phyloP scores from a whole-genome alignment of 2,888 invertebrate species.

The Schizaphis graminum region DNA sequence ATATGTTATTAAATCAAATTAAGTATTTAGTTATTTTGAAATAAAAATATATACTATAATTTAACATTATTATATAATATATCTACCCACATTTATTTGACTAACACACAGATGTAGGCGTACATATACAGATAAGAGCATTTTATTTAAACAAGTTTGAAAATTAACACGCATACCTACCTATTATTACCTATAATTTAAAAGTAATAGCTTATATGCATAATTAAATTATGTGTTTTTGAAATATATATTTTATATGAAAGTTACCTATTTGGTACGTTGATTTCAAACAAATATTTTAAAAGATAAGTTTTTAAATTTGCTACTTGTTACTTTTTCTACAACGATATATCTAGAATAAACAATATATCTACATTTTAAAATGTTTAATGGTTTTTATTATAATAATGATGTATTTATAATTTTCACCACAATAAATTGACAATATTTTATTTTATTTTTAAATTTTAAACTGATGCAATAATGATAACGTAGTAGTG shows the following conservation, averaged over 20 bases:
- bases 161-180: not conserved
- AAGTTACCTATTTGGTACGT: not conserved
- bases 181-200: not conserved
- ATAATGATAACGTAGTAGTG: not conserved
- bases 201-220: not conserved
- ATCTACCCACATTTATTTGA: not conserved
- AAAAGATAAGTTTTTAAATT: not conserved
- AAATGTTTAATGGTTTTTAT: not conserved
- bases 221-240: not conserved
- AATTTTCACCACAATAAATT: not conserved
- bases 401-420: not conserved
- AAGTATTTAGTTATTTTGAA: not conserved
- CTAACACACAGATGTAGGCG: not conserved
- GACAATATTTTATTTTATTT: not conserved
- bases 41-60: not conserved
- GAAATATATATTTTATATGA: not conserved
- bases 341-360: not conserved
- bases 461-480: not conserved
- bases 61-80: not conserved
- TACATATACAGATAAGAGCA: not conserved
- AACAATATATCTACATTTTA: not conserved
- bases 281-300: not conserved
- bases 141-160: conserved; percentile 13
- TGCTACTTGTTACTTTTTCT: not conserved
- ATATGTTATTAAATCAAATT: not conserved